Base-by-base conservation (phyloP, 53 echinoderm and acorn worm genomes). In the Glandiceps talaboti region DNA sequence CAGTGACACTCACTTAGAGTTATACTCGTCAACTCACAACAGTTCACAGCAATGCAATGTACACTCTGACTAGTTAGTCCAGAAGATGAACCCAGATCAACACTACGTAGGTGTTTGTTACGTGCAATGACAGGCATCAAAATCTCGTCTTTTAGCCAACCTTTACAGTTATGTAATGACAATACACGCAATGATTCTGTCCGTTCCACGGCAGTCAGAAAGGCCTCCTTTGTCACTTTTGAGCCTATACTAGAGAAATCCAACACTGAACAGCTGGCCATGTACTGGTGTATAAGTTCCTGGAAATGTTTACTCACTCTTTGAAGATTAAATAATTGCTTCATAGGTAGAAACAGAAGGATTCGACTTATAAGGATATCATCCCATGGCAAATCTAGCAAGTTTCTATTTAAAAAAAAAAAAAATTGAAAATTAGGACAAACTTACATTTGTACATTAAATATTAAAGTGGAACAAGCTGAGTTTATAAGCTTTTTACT, bases 351-450 rank as follows among this genome's bases (percentile, higher is more conserved):
- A 82, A 84, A 84, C n/a, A 83, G 82, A 28, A 96, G 80, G 75
- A 96, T 85, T 82, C 85, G 79, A 1, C 88, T 29, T 20, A 90
- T 83, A 14, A 96, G 73, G 74, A 96, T 83, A 76, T 96, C 92
- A 30, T 92, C 96, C 96, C 96, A 96, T 14, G 96, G 96, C 0
- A 96, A 85, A 33, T 87, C 87, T 32, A 87, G 80, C 30, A 90
- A 76, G 25, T 85, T 45, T 45, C 64, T 45, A 20, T 6, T 12
- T 12, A 20, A 45, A 45, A 45, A 45, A 45, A 45, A 20, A 45
- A 20, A 45, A n/a, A n/a, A n/a, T n/a, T n/a, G n/a, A n/a, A n/a
- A n/a, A n/a, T n/a, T n/a, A n/a, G n/a, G n/a, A n/a, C n/a, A n/a
- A n/a, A n/a, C n/a, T n/a, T n/a, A n/a, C n/a, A n/a, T n/a, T n/a